phyloP scores from a whole-genome alignment of 2,888 invertebrate species.

The Oscheius sp. region DNA sequence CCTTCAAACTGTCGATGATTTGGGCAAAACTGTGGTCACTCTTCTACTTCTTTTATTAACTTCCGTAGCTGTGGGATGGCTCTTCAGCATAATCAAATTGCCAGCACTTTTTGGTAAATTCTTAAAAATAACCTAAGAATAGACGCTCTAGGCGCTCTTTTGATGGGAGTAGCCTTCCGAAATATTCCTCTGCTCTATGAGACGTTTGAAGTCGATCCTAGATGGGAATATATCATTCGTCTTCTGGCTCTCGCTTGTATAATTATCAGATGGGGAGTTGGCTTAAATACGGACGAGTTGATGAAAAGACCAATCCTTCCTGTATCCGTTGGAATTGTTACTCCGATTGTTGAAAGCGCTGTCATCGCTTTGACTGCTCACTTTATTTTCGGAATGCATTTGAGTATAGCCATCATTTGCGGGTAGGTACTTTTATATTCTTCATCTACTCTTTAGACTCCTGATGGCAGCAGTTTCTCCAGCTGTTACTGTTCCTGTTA shows the following conservation, averaged over 20 bases:
- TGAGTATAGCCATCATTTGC: conserved; percentile 27
- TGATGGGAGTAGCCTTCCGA: conserved; percentile 29
- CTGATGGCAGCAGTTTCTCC: conserved; percentile 56
- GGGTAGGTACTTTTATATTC: conserved; percentile 17
- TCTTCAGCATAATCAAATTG: conserved; percentile 25
- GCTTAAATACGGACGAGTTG: conserved; percentile 15
- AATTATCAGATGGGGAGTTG: conserved; percentile 30
- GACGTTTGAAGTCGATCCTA: conserved; percentile 18
- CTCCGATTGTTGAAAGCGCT: conserved; percentile 24
- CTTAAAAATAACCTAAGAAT: neutral
- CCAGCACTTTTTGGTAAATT: conserved; percentile 26
- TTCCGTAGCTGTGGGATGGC: conserved; percentile 31
- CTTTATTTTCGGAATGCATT: conserved; percentile 22
- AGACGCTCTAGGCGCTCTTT: conserved; percentile 11
- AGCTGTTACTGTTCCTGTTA: conserved; percentile 55
- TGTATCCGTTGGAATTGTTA: conserved; percentile 17
- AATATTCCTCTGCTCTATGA: conserved; percentile 30
- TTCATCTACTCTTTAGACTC: conserved; percentile 26
- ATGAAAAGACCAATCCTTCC: conserved; percentile 24
- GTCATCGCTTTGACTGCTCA: conserved; percentile 20
- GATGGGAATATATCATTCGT: conserved; percentile 25
- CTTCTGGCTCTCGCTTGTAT: conserved; percentile 24
- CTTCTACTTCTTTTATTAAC: conserved; percentile 16
- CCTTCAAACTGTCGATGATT: neutral
- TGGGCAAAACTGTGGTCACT: conserved; percentile 16